Evolutionary conservation across 2,797 vertebrate genomes (phyloP).

Genomic region (Dendrocincla tyrannina): DNA sequence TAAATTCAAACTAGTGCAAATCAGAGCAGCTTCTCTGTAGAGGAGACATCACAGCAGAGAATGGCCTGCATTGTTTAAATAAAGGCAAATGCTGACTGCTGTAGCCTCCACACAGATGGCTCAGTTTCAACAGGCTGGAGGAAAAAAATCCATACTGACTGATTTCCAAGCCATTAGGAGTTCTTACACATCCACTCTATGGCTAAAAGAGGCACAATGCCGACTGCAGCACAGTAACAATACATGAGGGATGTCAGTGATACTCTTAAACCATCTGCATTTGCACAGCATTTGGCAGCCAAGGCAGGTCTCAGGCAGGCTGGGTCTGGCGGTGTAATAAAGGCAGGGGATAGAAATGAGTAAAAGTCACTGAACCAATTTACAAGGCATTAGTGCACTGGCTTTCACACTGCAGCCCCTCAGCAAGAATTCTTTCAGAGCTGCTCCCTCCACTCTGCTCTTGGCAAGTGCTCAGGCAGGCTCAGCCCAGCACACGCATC

Average conservation of each 20-base stretch:
- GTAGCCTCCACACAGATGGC: not conserved
- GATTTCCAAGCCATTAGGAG: slow-evolving; percentile 51
- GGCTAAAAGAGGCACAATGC: slow-evolving; percentile 9
- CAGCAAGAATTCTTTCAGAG: slow-evolving; percentile 19
- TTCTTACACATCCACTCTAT: not conserved
- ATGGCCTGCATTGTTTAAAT: slow-evolving; percentile 5
- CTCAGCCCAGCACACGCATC: not conserved
- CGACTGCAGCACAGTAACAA: slow-evolving; percentile 21
- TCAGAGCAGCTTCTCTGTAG: not conserved
- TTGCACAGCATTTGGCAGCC: slow-evolving; percentile 32
- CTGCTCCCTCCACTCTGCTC: slow-evolving; percentile 12
- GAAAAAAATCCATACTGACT: not conserved
- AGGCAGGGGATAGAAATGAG: slow-evolving; percentile 41
- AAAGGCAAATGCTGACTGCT: not conserved
- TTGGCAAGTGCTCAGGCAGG: not conserved
- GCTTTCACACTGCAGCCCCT: slow-evolving; percentile 15
- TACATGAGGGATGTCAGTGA: not conserved
- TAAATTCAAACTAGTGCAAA: not conserved
- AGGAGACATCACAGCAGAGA: not conserved
- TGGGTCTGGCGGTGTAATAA: not conserved
- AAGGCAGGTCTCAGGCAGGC: not conserved
- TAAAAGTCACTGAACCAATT: slow-evolving; percentile 61
- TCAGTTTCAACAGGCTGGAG: not conserved
- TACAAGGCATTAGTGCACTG: slow-evolving; percentile 53
- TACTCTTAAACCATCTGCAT: slow-evolving; percentile 39